Conservation (phyloP, 2,113 vertebrate genomes). For the Eonycteris spelaea region DNA sequence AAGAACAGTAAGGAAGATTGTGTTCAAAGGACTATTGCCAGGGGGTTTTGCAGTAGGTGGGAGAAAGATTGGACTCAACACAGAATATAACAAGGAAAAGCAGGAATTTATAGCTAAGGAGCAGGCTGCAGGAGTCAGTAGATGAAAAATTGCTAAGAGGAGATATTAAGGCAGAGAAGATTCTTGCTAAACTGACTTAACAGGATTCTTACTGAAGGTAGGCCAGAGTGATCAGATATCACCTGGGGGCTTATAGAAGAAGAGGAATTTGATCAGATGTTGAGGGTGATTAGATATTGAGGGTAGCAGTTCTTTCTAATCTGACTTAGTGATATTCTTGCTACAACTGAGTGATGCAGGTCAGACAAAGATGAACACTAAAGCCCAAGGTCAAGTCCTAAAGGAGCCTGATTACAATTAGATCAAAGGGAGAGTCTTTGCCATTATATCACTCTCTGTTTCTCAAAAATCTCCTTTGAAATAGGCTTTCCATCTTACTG, state of each 20-base stretch:
- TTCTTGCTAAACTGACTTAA: background rate
- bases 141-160: background rate
- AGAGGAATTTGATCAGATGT: background rate
- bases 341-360: background rate
- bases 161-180: background rate
- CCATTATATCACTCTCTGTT: background rate
- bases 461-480: background rate
- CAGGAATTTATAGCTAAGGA: background rate
- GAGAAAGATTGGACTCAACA: background rate
- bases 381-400: background rate
- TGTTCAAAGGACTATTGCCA: background rate
- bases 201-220: background rate
- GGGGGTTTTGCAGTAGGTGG: background rate
- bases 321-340: background rate
- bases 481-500: background rate
- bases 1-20: background rate
- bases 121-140: background rate
- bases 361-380: background rate
- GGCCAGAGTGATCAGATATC: background rate
- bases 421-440: background rate
- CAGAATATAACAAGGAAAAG: background rate
- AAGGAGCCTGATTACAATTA: background rate
- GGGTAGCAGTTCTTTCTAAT: background rate
- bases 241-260: rapidly evolving
- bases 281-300: background rate